A percentile compares a stretch with the other conserved stretches of the same genome.
Conservation (phyloP, 2,113 vertebrate species). For the Scomber japonicus region DNA sequence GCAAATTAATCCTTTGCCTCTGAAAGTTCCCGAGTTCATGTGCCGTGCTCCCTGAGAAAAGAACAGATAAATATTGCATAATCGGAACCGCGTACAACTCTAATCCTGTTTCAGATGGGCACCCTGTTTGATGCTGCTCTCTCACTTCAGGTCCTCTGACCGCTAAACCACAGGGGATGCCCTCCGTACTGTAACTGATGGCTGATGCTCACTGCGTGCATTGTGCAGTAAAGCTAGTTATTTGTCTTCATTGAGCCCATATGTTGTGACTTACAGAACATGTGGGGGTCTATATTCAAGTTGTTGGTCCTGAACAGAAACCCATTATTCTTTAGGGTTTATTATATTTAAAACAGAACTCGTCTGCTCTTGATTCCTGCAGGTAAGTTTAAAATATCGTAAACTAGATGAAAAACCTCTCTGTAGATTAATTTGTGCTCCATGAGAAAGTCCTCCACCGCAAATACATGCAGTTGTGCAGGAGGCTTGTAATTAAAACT, state of each 20-base stretch:
- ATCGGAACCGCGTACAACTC: slow-evolving; percentile 49
- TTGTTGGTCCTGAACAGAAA: background rate
- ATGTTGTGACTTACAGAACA: slow-evolving; percentile 18
- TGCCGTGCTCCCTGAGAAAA: slow-evolving; percentile 62
- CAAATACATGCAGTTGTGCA: slow-evolving; percentile 15
- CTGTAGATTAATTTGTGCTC: background rate
- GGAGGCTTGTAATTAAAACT: slow-evolving; percentile 52
- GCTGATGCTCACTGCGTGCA: slow-evolving; percentile 15
- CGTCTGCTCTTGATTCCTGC: background rate
- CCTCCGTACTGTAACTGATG: slow-evolving; percentile 30
- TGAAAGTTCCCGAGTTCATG: slow-evolving; percentile 78
- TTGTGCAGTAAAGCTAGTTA: slow-evolving; percentile 31
- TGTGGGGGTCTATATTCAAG: background rate
- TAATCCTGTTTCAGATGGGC: slow-evolving; percentile 75
- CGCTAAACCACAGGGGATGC: slow-evolving; percentile 28
- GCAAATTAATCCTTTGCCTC: slow-evolving; percentile 80
- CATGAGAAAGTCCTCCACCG: background rate
- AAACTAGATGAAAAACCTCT: slow-evolving; percentile 6
- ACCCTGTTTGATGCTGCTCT: slow-evolving; percentile 70
- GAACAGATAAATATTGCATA: slow-evolving; percentile 77
- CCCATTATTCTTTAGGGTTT: background rate
- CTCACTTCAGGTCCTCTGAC: slow-evolving; percentile 60
- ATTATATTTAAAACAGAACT: slow-evolving; percentile 14
- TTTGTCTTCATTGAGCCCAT: slow-evolving; percentile 45
- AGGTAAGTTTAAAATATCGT: slow-evolving; percentile 1